phyloP scores from a whole-genome alignment of 2,797 vertebrate species.

The Melanotaenia pygmaea region DNA sequence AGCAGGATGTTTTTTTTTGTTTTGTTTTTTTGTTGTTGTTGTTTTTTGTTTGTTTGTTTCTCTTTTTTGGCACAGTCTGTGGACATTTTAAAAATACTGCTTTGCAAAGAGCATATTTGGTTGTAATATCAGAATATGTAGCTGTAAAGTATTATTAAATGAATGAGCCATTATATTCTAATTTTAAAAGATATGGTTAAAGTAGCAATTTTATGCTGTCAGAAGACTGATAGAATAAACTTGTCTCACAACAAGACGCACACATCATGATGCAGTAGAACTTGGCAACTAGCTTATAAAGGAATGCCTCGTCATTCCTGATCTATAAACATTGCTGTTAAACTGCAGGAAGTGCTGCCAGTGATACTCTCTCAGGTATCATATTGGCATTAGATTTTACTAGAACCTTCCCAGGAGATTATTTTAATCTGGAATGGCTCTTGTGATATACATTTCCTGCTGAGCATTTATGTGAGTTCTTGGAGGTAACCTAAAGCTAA shows the following conservation, averaged over 20 bases:
- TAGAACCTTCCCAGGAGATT: slow-evolving; percentile 23
- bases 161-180: background rate
- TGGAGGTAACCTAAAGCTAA: slow-evolving; percentile 38
- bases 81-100: slow-evolving; percentile 23
- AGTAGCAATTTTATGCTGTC: background rate
- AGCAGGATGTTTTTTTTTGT: slow-evolving; percentile 38
- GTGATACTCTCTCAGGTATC: slow-evolving; percentile 19
- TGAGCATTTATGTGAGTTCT: slow-evolving; percentile 40
- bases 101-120: slow-evolving; percentile 19
- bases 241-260: slow-evolving; percentile 1
- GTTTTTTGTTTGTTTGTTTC: too few species aligned
- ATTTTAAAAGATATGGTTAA: background rate
- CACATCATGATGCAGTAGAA: slow-evolving; percentile 1
- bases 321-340: slow-evolving; percentile 21
- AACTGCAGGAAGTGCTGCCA: slow-evolving; percentile 27
- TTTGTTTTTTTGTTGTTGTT: too few species aligned
- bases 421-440: slow-evolving; percentile 19
- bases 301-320: slow-evolving; percentile 8
- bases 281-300: slow-evolving; percentile 4
- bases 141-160: background rate
- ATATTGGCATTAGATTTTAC: slow-evolving; percentile 16
- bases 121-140: slow-evolving; percentile 12
- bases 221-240: background rate
- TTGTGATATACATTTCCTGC: slow-evolving; percentile 41
- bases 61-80: slow-evolving; percentile 8